Percentiles rank a stretch among this genome's conserved stretches.
phyloP scores from a whole-genome alignment of 2,888 invertebrate genomes.

The Emmelina monodactyla region DNA sequence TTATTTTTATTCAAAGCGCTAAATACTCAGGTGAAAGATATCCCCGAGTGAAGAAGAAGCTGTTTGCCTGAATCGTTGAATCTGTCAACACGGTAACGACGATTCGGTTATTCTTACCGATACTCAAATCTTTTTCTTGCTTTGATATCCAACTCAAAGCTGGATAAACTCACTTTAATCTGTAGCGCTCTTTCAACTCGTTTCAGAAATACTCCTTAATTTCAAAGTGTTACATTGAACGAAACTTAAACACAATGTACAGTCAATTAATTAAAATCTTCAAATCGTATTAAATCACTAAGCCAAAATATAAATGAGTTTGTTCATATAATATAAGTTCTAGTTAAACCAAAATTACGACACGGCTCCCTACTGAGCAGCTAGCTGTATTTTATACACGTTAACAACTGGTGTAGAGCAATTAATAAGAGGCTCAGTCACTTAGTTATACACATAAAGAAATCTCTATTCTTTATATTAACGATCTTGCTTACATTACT shows the following conservation, averaged over 20 bases:
- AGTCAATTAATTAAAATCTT: not conserved
- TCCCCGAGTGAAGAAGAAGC: constrained; percentile 51
- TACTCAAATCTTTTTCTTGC: constrained; percentile 44
- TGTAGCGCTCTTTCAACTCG: constrained; percentile 7
- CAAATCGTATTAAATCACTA: not conserved
- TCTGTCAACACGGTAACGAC: constrained; percentile 42
- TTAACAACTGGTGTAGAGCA: constrained; percentile 42
- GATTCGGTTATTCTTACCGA: constrained; percentile 60
- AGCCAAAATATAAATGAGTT: not conserved
- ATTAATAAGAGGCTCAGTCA: constrained; percentile 45
- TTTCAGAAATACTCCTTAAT: not conserved
- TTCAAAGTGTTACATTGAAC: not conserved
- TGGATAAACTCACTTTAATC: constrained; percentile 44
- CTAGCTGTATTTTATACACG: constrained; percentile 35
- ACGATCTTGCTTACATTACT: constrained; percentile 56
- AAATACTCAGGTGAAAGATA: constrained; percentile 64
- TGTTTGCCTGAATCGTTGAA: constrained; percentile 51
- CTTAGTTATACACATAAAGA: constrained; percentile 55
- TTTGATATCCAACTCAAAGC: constrained; percentile 55
- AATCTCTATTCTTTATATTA: constrained; percentile 50
- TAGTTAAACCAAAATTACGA: constrained; percentile 22
- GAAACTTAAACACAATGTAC: not conserved
- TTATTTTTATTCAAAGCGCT: constrained; percentile 63
- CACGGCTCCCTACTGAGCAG: constrained; percentile 26
- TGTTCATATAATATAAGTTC: not conserved